Percentiles rank a stretch among this genome's conserved stretches.
Conservation (phyloP, 2,113 vertebrate genomes). For the Alaudala cheleensis region DNA sequence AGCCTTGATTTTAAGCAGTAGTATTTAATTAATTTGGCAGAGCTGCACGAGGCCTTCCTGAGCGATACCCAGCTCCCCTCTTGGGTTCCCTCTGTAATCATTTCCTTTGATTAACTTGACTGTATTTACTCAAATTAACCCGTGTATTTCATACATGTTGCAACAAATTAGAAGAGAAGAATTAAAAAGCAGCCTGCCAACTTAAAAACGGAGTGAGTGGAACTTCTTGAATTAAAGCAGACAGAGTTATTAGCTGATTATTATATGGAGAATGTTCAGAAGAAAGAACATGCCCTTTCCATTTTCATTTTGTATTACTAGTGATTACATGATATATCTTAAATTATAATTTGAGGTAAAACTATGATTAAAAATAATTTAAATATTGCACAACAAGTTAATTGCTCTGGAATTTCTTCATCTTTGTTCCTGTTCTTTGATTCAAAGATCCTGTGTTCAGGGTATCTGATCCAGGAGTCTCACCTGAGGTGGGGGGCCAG, state of each 20-base stretch:
- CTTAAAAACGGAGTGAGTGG: conserved; percentile 33
- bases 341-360: conserved; percentile 66
- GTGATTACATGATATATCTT: conserved; percentile 64
- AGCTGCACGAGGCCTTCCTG: not conserved
- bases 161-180: conserved; percentile 63
- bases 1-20: conserved; percentile 38
- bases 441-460: not conserved
- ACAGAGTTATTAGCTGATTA: conserved; percentile 63
- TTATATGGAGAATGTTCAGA: conserved; percentile 51
- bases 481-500: not conserved
- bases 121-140: conserved; percentile 64
- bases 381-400: conserved; percentile 67
- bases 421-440: conserved; percentile 48
- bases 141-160: conserved; percentile 58
- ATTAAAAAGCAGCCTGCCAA: conserved; percentile 61
- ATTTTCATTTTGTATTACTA: conserved; percentile 51
- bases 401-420: conserved; percentile 64
- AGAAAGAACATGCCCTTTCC: conserved; percentile 66
- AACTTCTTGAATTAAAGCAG: conserved; percentile 60
- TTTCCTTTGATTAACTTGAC: conserved; percentile 61
- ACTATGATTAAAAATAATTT: conserved; percentile 68
- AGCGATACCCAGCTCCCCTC: not conserved
- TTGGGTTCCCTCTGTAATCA: conserved; percentile 49
- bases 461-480: not conserved
- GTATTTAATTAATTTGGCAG: conserved; percentile 58